Base-by-base conservation (phyloP, 2,797 vertebrate species). In the Brachyrhaphis roseni region DNA sequence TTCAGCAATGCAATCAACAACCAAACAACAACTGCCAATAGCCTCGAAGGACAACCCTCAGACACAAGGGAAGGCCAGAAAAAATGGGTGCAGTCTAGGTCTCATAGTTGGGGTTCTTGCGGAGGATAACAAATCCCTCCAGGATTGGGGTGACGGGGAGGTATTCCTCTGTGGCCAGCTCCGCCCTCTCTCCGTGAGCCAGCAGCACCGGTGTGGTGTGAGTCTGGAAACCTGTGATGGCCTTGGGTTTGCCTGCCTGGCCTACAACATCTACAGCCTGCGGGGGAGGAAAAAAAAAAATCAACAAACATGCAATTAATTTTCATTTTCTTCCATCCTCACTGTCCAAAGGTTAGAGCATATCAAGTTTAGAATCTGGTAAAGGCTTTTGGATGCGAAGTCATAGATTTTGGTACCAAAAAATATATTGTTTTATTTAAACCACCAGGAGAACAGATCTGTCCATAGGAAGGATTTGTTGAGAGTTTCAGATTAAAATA, bases 221-320 rank as follows among this genome's bases (percentile, higher is more conserved):
- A 28, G 98, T 99, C 96, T 99, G 98, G 93, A 99, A 99, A 72
- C 98, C 98, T 0, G 98, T 99, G 94, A 99, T 99, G 78, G 98
- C 98, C 90, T 99, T 99, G n/a, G 98, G 98, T 83, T 99, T 99
- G 12, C 98, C 98, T 0, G 98, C 98, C 91, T 99, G 98, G 81
- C 98, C 98, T 57, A 99, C 98, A 41, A 99, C 98, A 51, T 99
- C 98, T 85, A 99, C 98, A 8, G 98, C 98, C 98, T 99, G 83
- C 0, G 23, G 51, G 16, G 55, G 47, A 88, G 7, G 84, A 2
- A 85, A 12, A n/a, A 43, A 41, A 26, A 41, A 4, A 46, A 1
- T 8, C 18, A 2, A 2, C 10, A 78, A 1, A 88, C 13, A 86
- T 57, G 81, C 4, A 41, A 82, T 76, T 74, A 28, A 72, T 13